phyloP scores from a whole-genome alignment of 2,113 vertebrate genomes.

The Oreotrochilus melanogaster region DNA sequence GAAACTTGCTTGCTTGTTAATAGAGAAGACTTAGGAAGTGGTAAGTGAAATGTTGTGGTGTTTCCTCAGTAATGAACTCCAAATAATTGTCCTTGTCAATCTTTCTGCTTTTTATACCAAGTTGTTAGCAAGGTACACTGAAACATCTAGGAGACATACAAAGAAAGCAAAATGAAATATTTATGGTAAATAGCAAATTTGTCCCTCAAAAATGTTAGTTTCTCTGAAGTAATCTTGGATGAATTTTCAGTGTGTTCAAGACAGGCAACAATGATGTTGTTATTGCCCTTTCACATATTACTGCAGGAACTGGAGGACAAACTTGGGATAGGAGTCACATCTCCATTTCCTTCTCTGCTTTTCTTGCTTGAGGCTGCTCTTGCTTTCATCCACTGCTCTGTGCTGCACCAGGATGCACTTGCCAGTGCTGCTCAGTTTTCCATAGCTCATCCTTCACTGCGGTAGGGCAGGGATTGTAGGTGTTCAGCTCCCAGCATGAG shows the following conservation, averaged over 20 bases:
- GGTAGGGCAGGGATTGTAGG: neutral
- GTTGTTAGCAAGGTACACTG: neutral
- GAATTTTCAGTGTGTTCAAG: neutral
- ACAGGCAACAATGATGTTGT: neutral
- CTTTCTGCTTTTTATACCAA: neutral
- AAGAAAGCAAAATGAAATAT: neutral
- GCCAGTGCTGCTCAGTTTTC: neutral
- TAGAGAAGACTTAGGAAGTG: neutral
- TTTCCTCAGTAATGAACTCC: neutral
- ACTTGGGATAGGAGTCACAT: neutral
- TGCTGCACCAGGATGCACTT: neutral
- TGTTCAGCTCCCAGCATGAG: rapidly evolving
- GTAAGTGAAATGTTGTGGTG: neutral
- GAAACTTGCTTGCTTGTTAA: neutral
- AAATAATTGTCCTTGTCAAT: neutral
- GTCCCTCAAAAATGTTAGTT: neutral
- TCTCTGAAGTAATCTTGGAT: neutral
- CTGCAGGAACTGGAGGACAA: neutral
- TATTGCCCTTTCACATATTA: neutral
- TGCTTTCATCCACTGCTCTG: neutral
- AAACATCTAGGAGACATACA: neutral
- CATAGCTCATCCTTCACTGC: neutral
- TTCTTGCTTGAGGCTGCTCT: neutral
- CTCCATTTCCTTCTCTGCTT: neutral
- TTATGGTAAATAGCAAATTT: neutral